Evolutionary conservation across 1,140 invertebrate species (phyloP).

Genomic region (Leptopilina clavipes): DNA sequence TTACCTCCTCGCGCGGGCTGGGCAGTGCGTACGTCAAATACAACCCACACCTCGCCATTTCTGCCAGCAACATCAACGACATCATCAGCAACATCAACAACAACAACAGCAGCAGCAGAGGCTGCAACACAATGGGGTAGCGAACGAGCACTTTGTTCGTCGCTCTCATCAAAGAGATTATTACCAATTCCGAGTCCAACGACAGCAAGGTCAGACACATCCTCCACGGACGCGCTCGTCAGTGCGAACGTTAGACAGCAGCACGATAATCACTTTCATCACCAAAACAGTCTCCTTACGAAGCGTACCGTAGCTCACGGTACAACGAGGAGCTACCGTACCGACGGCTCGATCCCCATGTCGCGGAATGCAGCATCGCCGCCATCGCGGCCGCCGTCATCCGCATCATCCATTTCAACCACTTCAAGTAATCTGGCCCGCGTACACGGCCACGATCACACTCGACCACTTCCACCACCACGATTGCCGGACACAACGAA

Average conservation of each 20-base stretch:
- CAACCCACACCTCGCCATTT: conserved; percentile 56
- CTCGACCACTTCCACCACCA: conserved; percentile 63
- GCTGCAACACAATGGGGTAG: conserved; percentile 64
- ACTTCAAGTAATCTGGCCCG: conserved; percentile 55
- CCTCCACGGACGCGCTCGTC: conserved; percentile 42
- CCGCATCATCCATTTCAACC: conserved; percentile 61
- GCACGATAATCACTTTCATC: conserved; percentile 11
- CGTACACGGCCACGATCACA: conserved; percentile 66
- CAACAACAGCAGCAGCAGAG: conserved; percentile 41
- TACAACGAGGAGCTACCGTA: conserved; percentile 44
- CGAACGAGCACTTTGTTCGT: conserved; percentile 55
- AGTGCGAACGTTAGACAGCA: conserved; percentile 36
- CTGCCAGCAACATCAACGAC: conserved; percentile 47
- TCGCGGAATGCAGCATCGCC: conserved; percentile 68
- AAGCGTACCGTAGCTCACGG: conserved; percentile 48
- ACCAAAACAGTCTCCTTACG: conserved; percentile 40
- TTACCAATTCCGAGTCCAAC: conserved; percentile 34
- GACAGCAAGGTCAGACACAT: conserved; percentile 48
- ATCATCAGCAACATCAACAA: conserved; percentile 55
- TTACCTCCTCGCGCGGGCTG: conserved; percentile 72
- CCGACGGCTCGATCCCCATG: conserved; percentile 66
- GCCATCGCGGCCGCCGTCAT: conserved; percentile 70
- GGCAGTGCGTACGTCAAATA: conserved; percentile 75
- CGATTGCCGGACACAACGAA: conserved; percentile 56
- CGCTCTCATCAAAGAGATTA: conserved; percentile 56